Evolutionary conservation across 2,797 vertebrate genomes (phyloP), one percentile per base, ranked within the genome.

Genomic region (Molossus molossus): DNA sequence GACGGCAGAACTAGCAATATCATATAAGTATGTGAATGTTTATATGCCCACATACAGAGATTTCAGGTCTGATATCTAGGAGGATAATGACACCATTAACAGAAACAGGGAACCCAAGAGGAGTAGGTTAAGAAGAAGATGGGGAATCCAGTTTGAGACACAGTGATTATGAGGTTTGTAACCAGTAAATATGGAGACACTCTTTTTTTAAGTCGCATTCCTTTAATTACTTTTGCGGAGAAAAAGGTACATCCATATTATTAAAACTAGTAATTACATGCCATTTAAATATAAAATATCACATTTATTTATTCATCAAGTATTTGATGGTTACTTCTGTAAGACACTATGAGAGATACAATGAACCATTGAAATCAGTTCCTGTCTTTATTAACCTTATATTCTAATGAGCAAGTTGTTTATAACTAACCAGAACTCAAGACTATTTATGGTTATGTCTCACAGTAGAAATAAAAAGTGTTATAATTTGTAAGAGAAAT

Each of bases 221-320:
- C 6, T 62, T 58, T 90, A 50, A 58, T 81, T 87, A 92, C 27
- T 85, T 57, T 90, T 83, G 65, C 40, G 73, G 75, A 75, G 53
- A 64, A 90, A 95, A 92, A 88, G 14, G 18, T 70, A 13, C 0
- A 23, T 45, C 5, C 9, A 27, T 45, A 81, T 65, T 81, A 64
- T 3, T 87, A 55, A 96, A 55, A 48, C 60, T 70, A 69, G n/a
- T 69, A 69, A 94, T 76, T 81, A 81, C 13, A 21, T 48, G 17
- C 70, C 77, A 73, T 33, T 81, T 84, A 85, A 94, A 90, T 21
- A 96, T 37, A 87, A 90, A 96, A 72, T 18, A 73, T 77, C 60
- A 50, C 29, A 45, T 55, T 82, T 45, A 48, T 64, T 96, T 72
- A 70, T 83, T 94, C 25, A 81, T 57, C 73, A 87, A 91, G 13